phyloP scores from a whole-genome alignment of 2,797 vertebrate species.

The Columba guinea region DNA sequence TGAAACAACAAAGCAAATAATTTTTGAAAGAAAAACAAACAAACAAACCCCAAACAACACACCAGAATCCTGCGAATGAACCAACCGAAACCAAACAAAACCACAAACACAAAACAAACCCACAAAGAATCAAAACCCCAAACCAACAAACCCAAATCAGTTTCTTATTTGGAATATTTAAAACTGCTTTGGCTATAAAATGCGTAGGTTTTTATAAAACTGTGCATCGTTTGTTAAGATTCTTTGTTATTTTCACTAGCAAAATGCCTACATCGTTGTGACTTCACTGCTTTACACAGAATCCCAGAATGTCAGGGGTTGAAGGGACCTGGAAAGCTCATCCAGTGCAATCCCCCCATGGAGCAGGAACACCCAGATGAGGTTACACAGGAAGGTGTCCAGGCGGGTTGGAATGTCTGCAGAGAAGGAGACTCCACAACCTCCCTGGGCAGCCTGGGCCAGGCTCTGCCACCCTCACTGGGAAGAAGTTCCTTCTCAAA shows the following conservation, averaged over 20 bases:
- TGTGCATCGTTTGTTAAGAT: neutral
- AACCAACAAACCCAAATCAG: neutral
- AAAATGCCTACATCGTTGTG: neutral
- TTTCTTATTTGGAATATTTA: neutral
- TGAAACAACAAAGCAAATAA: neutral
- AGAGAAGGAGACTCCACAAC: no score
- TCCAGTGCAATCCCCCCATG: no score
- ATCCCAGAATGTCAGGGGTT: neutral
- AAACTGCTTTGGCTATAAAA: neutral
- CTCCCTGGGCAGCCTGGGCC: no score
- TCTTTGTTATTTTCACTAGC: neutral
- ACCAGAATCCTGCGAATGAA: no score
- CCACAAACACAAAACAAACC: no score
- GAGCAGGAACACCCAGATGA: no score
- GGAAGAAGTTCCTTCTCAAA: no score
- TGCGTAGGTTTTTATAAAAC: neutral
- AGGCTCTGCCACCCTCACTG: no score
- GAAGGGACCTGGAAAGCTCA: no score
- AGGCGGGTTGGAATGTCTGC: no score
- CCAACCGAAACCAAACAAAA: no score
- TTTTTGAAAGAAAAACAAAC: neutral
- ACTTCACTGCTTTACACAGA: neutral
- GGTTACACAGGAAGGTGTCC: no score
- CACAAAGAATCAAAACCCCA: neutral
- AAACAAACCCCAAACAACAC: neutral